phyloP scores from a whole-genome alignment of 2,797 vertebrate species.

The Scyliorhinus canicula region DNA sequence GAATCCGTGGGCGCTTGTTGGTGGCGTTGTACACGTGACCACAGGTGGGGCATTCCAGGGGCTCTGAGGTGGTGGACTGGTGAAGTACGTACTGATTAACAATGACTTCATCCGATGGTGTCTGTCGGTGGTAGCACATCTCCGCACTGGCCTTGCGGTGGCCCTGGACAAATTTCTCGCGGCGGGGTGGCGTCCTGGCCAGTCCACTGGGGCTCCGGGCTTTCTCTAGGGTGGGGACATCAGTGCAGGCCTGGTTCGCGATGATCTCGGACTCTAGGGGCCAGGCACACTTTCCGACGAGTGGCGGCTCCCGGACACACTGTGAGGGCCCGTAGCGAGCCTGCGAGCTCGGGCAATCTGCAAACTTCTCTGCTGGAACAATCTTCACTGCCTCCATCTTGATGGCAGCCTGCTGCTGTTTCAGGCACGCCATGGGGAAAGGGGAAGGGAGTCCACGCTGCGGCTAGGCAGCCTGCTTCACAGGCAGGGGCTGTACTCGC shows the following conservation, averaged over 20 bases:
- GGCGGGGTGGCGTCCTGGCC: constrained; percentile 61
- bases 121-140: constrained; percentile 88
- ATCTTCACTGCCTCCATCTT: constrained; percentile 98
- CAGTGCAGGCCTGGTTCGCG: constrained; percentile 92
- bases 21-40: constrained; percentile 93
- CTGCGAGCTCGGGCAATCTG: constrained; percentile 76
- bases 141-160: constrained; percentile 79
- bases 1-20: constrained; percentile 88
- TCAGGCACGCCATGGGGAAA: constrained; percentile 86
- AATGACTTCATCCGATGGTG: constrained; percentile 80
- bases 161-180: constrained; percentile 65
- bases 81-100: constrained; percentile 93
- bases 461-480: not conserved
- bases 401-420: constrained; percentile 90
- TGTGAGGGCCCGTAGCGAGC: constrained; percentile 70
- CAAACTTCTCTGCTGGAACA: constrained; percentile 91
- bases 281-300: constrained; percentile 87
- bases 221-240: constrained; percentile 67
- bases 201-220: constrained; percentile 51
- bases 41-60: constrained; percentile 94
- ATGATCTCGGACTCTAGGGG: constrained; percentile 89
- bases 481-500: constrained; percentile 40
- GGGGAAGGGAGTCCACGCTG: not conserved
- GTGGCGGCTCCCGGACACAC: constrained; percentile 60
- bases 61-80: constrained; percentile 76